Conservation (phyloP, 2,888 invertebrate species). For the Rhaphigaster nebulosa region DNA sequence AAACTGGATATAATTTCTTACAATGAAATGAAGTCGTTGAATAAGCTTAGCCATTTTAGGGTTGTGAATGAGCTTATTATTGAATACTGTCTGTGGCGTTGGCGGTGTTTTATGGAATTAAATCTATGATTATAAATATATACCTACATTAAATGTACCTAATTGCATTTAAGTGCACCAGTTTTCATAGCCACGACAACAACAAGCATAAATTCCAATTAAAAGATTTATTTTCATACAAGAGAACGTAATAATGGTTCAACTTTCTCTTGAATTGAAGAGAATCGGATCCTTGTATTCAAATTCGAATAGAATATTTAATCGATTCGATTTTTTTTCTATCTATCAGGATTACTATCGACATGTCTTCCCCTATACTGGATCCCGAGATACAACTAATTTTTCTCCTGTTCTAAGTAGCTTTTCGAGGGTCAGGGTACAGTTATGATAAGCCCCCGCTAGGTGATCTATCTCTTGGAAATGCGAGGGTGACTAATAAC, state of each 20-base stretch:
- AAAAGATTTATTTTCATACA: not conserved
- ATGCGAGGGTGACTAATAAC: slow-evolving; percentile 43
- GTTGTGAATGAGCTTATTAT: not conserved
- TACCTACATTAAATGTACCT: not conserved
- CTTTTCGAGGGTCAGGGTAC: slow-evolving; percentile 30
- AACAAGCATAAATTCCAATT: not conserved
- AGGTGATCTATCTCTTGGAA: slow-evolving; percentile 33
- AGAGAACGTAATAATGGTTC: not conserved
- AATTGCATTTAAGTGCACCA: not conserved
- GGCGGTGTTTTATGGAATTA: not conserved
- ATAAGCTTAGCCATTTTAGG: not conserved
- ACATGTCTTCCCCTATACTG: not conserved
- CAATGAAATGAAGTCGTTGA: too few relatives aligned
- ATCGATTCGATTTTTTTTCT: not conserved
- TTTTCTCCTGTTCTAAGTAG: slow-evolving; percentile 45
- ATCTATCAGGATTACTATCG: slow-evolving; percentile 29
- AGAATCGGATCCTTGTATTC: not conserved
- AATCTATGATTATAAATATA: not conserved
- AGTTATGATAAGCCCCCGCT: slow-evolving; percentile 21
- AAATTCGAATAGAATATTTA: not conserved
- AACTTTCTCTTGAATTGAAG: not conserved
- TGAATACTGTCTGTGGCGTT: not conserved
- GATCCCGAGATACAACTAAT: not conserved
- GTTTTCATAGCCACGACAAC: not conserved
- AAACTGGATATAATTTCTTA: too few relatives aligned